These are phyloP conservation scores for Montipora capitata DNA, from an alignment of 92 coral and sea anemone genomes.

Conservation along the genomic window DNA sequence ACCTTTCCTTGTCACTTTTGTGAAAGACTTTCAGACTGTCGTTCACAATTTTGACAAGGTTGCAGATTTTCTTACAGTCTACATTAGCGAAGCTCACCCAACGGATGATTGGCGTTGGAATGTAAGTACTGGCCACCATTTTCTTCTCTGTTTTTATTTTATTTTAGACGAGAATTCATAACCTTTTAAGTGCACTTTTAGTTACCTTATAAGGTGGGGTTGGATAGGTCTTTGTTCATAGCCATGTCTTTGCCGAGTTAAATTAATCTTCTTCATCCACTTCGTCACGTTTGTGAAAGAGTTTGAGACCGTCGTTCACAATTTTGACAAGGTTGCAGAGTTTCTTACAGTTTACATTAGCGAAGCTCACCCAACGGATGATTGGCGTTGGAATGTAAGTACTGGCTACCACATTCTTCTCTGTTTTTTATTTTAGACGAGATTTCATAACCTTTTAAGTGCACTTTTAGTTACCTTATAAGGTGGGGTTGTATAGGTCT, in stretches of 20 bases:
- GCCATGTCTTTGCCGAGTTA: no score
- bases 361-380: conserved; percentile 88
- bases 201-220: no score
- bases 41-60: conserved; percentile 79
- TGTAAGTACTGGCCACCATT: conserved; percentile 22
- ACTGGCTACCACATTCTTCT: no score
- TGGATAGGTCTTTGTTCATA: no score
- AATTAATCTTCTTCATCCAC: no score
- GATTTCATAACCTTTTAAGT: no score
- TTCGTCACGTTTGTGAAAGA: conserved; percentile 56
- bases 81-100: conserved; percentile 87
- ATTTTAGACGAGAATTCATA: no score
- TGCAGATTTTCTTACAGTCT: conserved; percentile 86
- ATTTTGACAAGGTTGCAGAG: conserved; percentile 83
- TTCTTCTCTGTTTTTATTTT: no score
- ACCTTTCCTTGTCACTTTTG: conserved; percentile 62
- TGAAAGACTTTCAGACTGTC: conserved; percentile 74
- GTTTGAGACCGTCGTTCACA: conserved; percentile 72
- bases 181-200: no score
- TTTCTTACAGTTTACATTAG: conserved; percentile 83
- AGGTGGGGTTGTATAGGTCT: no score
- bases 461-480: no score
- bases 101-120: conserved; percentile 87
- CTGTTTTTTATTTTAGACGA: no score
- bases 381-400: conserved; percentile 83